These are phyloP conservation scores for Rhombomys opimus DNA, from an alignment of 2,113 vertebrate genomes.

Conservation along the genomic window DNA sequence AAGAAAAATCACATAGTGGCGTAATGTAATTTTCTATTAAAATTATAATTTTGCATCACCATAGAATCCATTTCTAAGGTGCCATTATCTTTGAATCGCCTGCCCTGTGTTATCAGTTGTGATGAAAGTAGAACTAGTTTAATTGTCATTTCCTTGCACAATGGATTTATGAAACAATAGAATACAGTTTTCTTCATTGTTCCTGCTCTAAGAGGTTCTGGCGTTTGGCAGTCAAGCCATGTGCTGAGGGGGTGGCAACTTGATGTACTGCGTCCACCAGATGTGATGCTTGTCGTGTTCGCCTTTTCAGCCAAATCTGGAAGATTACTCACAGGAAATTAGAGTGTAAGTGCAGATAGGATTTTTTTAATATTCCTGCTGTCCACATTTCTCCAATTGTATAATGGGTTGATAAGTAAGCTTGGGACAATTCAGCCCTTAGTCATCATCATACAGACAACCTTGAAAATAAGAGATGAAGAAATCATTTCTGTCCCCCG, in stretches of 20 bases:
- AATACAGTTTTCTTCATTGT: background rate
- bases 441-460: slow-evolving; percentile 64
- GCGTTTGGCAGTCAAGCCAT: slow-evolving; percentile 34
- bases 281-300: slow-evolving; percentile 57
- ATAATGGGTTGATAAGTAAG: slow-evolving; percentile 52
- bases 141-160: slow-evolving; percentile 44
- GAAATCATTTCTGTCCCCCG: slow-evolving; percentile 56
- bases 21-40: slow-evolving; percentile 68
- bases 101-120: slow-evolving; percentile 36
- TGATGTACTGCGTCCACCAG: slow-evolving; percentile 63
- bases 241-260: background rate
- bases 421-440: slow-evolving; percentile 38
- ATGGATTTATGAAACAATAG: slow-evolving; percentile 51
- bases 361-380: slow-evolving; percentile 78
- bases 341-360: slow-evolving; percentile 72
- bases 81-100: slow-evolving; percentile 74
- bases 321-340: slow-evolving; percentile 75
- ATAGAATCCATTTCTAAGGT: slow-evolving; percentile 46
- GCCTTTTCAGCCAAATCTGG: slow-evolving; percentile 59
- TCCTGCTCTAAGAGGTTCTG: background rate
- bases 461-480: slow-evolving; percentile 64
- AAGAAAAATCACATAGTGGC: slow-evolving; percentile 43
- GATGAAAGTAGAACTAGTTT: slow-evolving; percentile 63
- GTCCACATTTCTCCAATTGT: slow-evolving; percentile 70
- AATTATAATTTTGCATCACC: slow-evolving; percentile 62